These are phyloP conservation scores for Rhinolophus sinicus DNA, from an alignment of 2,113 vertebrate genomes.

Conservation along the genomic window DNA sequence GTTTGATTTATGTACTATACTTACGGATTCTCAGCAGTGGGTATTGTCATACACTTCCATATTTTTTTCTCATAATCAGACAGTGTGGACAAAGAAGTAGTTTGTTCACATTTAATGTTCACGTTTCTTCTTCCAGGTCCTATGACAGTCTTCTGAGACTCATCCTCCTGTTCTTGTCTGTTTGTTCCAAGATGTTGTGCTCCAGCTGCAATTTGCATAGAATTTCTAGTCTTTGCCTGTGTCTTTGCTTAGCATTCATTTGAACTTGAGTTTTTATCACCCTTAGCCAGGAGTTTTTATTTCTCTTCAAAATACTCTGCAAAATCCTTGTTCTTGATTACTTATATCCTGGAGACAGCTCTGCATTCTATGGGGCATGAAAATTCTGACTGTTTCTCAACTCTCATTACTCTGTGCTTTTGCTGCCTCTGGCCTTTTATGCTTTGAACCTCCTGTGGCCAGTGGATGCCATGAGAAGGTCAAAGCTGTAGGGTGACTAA, in stretches of 20 bases:
- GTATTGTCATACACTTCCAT: not conserved
- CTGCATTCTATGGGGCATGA: not conserved
- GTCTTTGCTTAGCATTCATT: not conserved
- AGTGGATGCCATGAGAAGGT: slow-evolving; percentile 19
- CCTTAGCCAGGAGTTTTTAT: slow-evolving; percentile 34
- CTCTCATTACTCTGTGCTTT: not conserved
- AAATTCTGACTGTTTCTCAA: not conserved
- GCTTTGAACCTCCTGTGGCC: slow-evolving; percentile 11
- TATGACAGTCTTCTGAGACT: not conserved
- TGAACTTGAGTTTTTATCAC: slow-evolving; percentile 44
- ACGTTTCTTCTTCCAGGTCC: not conserved
- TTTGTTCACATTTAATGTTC: not conserved
- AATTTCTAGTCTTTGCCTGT: not conserved
- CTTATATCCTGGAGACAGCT: not conserved
- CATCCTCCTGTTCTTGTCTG: not conserved
- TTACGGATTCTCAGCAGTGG: not conserved
- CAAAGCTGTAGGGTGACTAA: not conserved
- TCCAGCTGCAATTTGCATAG: not conserved
- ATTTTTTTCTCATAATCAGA: not conserved
- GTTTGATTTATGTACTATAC: not conserved
- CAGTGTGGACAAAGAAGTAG: not conserved
- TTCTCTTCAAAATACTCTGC: not conserved
- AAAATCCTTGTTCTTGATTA: slow-evolving; percentile 37
- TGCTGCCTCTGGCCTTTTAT: slow-evolving; percentile 2
- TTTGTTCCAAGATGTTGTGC: not conserved